phyloP scores from a whole-genome alignment of 2,797 vertebrate genomes.

The Podarcis lilfordi region DNA sequence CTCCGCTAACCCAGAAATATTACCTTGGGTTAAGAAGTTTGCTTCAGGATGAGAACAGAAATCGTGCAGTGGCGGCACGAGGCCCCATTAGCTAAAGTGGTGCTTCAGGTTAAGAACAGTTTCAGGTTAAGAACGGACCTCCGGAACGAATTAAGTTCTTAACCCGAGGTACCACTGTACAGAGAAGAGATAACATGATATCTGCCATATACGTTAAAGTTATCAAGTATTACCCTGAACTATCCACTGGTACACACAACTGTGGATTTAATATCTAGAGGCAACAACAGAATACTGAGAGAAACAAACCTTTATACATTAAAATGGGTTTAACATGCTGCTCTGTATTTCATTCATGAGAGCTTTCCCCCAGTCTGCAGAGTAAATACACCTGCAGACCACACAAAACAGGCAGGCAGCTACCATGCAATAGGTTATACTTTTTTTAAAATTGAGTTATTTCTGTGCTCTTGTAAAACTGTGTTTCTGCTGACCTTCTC shows the following conservation, averaged over 20 bases:
- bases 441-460: neutral
- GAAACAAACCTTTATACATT: neutral
- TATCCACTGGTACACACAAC: neutral
- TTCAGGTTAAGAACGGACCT: too few species aligned
- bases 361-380: neutral
- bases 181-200: neutral
- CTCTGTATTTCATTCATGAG: neutral
- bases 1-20: too few species aligned
- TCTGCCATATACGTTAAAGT: neutral
- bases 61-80: too few species aligned
- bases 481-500: neutral
- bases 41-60: too few species aligned
- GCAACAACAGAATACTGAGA: neutral
- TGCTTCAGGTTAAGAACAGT: too few species aligned
- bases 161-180: neutral
- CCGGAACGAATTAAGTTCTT: too few species aligned
- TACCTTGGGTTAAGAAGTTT: too few species aligned
- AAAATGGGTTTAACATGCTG: neutral
- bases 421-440: neutral
- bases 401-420: neutral
- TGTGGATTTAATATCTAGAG: neutral
- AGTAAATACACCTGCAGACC: neutral
- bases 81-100: too few species aligned
- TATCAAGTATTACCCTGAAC: neutral
- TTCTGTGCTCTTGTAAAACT: neutral